Percentiles rank a stretch among this genome's conserved stretches.
phyloP scores from a whole-genome alignment of 2,888 invertebrate species.

The Plebejus argus region DNA sequence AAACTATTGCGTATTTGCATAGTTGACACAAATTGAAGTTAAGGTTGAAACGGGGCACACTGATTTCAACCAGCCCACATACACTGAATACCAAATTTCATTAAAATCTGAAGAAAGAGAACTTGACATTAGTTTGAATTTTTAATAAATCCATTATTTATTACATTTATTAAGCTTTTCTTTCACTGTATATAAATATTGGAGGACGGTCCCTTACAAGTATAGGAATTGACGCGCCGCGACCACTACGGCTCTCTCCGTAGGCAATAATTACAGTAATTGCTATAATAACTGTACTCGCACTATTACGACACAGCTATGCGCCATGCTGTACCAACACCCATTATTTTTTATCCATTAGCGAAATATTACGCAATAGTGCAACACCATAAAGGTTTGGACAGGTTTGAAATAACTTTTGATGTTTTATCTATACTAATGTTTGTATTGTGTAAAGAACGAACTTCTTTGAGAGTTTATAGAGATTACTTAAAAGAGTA shows the following conservation, averaged over 20 bases:
- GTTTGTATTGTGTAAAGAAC: too few species aligned
- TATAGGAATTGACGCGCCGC: background rate
- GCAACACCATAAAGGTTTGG: background rate
- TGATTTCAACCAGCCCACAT: too few species aligned
- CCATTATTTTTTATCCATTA: slow-evolving; percentile 25
- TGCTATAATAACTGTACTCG: slow-evolving; percentile 23
- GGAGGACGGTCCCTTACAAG: background rate
- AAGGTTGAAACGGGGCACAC: too few species aligned
- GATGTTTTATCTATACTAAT: background rate
- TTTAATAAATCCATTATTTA: too few species aligned
- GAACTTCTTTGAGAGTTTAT: too few species aligned
- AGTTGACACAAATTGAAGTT: too few species aligned
- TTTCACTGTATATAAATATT: background rate
- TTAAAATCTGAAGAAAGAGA: too few species aligned
- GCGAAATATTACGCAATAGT: slow-evolving; percentile 4
- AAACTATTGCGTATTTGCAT: background rate
- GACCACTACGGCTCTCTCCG: background rate
- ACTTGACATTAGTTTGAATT: too few species aligned
- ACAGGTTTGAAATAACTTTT: slow-evolving; percentile 2
- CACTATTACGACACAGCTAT: slow-evolving; percentile 11
- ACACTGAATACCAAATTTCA: too few species aligned
- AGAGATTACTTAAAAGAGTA: too few species aligned
- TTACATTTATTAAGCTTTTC: too few species aligned
- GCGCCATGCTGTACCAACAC: background rate
- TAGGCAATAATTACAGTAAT: slow-evolving; percentile 18